Conservation (phyloP, 2,888 invertebrate genomes). For the Hofmannophila pseudospretella region DNA sequence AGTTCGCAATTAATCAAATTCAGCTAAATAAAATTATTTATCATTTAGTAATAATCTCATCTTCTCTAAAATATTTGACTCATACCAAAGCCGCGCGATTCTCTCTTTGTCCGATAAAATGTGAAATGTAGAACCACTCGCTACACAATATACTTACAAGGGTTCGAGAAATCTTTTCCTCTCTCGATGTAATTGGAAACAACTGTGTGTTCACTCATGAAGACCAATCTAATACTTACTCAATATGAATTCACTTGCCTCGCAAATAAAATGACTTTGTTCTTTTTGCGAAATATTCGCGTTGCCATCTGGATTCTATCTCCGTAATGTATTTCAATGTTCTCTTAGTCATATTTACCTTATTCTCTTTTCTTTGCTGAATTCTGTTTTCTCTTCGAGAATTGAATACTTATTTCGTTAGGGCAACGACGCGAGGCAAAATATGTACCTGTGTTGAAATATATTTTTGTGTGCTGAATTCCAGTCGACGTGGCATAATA, state of each 20-base stretch:
- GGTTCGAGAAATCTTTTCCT: constrained; percentile 6
- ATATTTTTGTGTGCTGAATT: constrained; percentile 44
- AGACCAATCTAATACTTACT: constrained; percentile 23
- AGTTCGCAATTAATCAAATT: no score
- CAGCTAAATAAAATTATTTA: no score
- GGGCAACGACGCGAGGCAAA: constrained; percentile 45
- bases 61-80: no score
- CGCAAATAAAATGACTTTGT: constrained; percentile 36
- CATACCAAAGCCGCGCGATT: no score
- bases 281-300: constrained; percentile 32
- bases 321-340: constrained; percentile 43
- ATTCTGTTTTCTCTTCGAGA: constrained; percentile 46
- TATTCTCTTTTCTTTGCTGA: constrained; percentile 35
- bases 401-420: constrained; percentile 49
- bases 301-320: constrained; percentile 51
- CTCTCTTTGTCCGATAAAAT: no score
- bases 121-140: no score
- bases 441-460: constrained; percentile 40
- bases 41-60: no score
- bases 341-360: constrained; percentile 43
- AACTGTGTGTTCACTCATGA: constrained; percentile 29
- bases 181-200: constrained; percentile 24
- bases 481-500: constrained; percentile 39
- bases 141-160: no score
- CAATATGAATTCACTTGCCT: constrained; percentile 34